Base-by-base conservation (phyloP, 2,888 invertebrate genomes). In the Koerneria pararmatus region DNA sequence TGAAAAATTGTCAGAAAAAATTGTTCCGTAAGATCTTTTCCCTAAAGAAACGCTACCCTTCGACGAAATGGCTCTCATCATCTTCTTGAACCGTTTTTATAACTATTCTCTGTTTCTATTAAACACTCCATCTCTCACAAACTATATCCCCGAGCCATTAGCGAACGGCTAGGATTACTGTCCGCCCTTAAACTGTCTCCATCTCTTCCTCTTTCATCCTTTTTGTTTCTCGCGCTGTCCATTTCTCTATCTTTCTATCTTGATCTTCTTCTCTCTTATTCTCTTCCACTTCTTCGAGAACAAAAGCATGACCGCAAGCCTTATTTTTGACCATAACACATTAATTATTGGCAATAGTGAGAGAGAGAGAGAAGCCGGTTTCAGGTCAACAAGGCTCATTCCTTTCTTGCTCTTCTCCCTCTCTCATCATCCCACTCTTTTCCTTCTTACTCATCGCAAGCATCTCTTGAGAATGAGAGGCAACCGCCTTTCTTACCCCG, bases 251-350 rank as follows among this genome's bases (percentile, higher is more conserved):
- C 11, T 41, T 59, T 22, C 6, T 29, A 37, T 34, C 34, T 59
- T 46, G 41, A 35, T 35, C 32, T n/a, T 24, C n/a, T 15, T 19
- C 59, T 11, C 46, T 59, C 41, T 11, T 41, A 31, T 34, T 24
- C 34, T 8, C 54, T 54, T 32, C n/a, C 31, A 31, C 24, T 0
- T 29, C 56, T 29, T 56, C 56, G 11, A 56, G 31, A 5, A 6
- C 29, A 46, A n/a, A 19, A 46, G 22, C 61, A 48, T 48, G 46
- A 46, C 41, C 32, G 34, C 11, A 27, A 32, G 48, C 49, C 37
- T 41, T 41, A n/a, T 24, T 32, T 27, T 34, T 37, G 27, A 32
- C 46, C 31, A 49, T 61, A 62, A 62, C 53, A 62, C 53, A 51
- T 62, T 62, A 62, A 62, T 62, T 62, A 37, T 29, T 15, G 8